These are phyloP conservation scores for Ciconia maguari DNA, from an alignment of 2,113 vertebrate species.

Conservation along the genomic window DNA sequence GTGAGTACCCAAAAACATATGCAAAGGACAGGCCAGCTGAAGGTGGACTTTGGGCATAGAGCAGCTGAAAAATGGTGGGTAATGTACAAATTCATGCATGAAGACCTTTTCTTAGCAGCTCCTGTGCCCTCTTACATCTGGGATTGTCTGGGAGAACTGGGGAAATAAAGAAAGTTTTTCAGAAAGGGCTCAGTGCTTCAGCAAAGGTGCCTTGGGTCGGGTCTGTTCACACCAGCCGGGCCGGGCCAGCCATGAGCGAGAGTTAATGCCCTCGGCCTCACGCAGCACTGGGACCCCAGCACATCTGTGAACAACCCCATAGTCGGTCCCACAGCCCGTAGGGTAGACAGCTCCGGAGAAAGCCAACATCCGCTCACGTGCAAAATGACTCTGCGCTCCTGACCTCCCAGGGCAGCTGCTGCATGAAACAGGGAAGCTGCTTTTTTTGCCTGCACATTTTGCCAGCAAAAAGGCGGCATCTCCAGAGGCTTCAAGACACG, in stretches of 20 bases:
- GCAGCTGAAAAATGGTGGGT: neutral
- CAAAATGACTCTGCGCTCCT: neutral
- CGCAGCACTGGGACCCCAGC: neutral
- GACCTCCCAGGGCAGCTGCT: neutral
- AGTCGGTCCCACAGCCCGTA: rapidly evolving
- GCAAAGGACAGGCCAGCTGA: neutral
- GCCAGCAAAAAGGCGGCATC: neutral
- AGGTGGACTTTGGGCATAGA: neutral
- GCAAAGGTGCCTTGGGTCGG: neutral
- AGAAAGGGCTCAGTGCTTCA: neutral
- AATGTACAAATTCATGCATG: neutral
- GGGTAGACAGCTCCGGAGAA: neutral
- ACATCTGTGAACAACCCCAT: rapidly evolving
- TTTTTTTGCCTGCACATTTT: neutral
- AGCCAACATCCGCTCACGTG: neutral
- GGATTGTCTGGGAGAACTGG: neutral
- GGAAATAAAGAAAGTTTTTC: neutral
- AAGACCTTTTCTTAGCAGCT: neutral
- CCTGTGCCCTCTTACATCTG: neutral
- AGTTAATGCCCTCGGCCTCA: neutral
- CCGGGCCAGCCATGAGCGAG: neutral
- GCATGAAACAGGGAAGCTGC: neutral
- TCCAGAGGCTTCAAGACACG: neutral
- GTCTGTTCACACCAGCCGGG: rapidly evolving
- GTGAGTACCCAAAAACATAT: neutral